Conservation (phyloP, 2,888 invertebrate genomes). For the Lasioglossum villosulum region DNA sequence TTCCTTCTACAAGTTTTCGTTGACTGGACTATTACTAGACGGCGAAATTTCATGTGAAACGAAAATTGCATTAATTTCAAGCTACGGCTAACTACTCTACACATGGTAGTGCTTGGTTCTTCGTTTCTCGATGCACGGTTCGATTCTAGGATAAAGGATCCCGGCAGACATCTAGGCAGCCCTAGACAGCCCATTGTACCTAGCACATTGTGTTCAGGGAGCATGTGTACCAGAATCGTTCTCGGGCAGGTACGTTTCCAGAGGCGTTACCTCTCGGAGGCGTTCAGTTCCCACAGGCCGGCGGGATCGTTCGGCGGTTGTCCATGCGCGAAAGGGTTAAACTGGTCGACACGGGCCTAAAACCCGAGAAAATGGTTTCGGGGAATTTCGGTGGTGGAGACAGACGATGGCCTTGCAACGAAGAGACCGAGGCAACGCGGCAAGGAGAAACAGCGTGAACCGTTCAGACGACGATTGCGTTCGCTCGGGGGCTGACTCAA, state of each 20-base stretch:
- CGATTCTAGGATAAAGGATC: not conserved
- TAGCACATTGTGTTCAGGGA: not conserved
- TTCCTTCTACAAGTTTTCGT: too few species aligned
- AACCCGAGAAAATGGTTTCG: constrained; percentile 2
- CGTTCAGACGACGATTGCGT: not conserved
- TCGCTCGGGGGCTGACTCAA: constrained; percentile 53
- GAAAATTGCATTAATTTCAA: too few species aligned
- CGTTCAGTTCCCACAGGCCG: not conserved
- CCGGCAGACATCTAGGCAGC: not conserved
- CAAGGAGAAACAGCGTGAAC: not conserved
- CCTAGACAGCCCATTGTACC: constrained; percentile 17
- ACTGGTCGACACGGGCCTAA: not conserved
- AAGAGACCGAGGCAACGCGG: not conserved
- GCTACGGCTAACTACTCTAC: not conserved
- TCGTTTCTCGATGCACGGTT: not conserved
- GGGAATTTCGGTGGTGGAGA: constrained; percentile 22
- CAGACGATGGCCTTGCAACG: not conserved
- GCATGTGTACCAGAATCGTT: not conserved
- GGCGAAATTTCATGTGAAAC: too few species aligned
- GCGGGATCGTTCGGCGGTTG: not conserved
- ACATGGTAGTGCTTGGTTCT: not conserved
- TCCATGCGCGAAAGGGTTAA: constrained; percentile 13
- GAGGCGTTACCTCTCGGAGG: constrained; percentile 9
- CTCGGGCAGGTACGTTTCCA: constrained; percentile 5
- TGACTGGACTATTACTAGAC: too few species aligned